phyloP scores from a whole-genome alignment of 2,888 invertebrate species.

The Athrips mouffetella region DNA sequence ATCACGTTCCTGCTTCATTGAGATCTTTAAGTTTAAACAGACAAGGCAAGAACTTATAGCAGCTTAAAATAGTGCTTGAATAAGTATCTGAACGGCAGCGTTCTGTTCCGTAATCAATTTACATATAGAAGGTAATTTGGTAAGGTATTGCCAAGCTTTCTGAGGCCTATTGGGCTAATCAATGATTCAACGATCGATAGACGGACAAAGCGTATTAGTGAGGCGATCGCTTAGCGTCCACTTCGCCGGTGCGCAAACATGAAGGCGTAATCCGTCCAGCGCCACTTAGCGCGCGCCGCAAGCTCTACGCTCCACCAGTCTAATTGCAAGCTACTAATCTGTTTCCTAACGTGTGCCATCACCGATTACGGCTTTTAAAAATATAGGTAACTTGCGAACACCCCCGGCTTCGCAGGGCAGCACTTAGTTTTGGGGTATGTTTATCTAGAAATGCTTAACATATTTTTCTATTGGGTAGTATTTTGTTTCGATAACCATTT shows the following conservation, averaged over 20 bases:
- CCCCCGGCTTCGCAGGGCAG: too few relatives aligned
- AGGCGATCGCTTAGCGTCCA: constrained; percentile 65
- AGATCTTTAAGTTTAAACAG: too few relatives aligned
- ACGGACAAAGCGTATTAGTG: constrained; percentile 63
- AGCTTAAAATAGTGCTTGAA: too few relatives aligned
- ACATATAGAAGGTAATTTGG: constrained; percentile 2
- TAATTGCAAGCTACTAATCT: constrained; percentile 55
- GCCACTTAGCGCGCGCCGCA: constrained; percentile 70
- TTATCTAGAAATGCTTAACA: too few relatives aligned
- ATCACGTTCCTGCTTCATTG: too few relatives aligned
- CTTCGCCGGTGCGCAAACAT: constrained; percentile 60
- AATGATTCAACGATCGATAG: constrained; percentile 61
- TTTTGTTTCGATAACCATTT: too few relatives aligned
- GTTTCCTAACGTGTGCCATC: constrained; percentile 56
- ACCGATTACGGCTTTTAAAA: constrained; percentile 53
- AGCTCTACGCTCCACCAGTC: constrained; percentile 49
- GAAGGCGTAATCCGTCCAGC: constrained; percentile 70
- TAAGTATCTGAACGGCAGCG: too few relatives aligned
- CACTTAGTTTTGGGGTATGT: too few relatives aligned
- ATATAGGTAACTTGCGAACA: too few relatives aligned
- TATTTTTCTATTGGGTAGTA: too few relatives aligned
- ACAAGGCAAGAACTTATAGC: too few relatives aligned
- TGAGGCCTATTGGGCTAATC: constrained; percentile 33
- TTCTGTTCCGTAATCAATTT: too few relatives aligned
- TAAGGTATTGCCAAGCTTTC: constrained; percentile 8